Percentiles rank a stretch among this genome's conserved stretches.
phyloP scores from a whole-genome alignment of 2,113 vertebrate species.

The Aleadryas rufinucha region DNA sequence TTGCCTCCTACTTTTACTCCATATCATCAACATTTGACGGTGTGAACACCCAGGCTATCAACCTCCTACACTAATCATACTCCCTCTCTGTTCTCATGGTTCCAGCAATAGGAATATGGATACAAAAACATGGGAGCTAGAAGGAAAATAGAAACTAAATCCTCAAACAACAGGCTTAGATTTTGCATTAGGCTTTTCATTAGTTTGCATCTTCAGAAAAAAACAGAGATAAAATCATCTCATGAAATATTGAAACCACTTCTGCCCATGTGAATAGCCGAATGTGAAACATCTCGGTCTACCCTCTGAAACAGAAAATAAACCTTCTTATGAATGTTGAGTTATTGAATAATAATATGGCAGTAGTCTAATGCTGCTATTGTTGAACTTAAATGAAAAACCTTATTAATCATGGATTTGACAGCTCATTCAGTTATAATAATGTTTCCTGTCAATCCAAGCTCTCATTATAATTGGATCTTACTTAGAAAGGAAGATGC shows the following conservation, averaged over 20 bases:
- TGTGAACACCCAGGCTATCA: neutral
- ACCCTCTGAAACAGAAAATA: neutral
- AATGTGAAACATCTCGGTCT: neutral
- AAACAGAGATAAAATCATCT: neutral
- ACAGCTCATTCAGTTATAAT: conserved; percentile 65
- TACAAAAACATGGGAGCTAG: neutral
- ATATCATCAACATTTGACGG: neutral
- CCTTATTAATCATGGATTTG: conserved; percentile 72
- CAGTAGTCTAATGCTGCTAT: conserved; percentile 15
- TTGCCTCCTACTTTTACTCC: neutral
- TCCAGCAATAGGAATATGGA: neutral
- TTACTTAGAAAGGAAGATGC: conserved; percentile 61
- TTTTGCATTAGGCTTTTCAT: neutral
- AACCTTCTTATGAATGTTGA: neutral
- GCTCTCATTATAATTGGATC: conserved; percentile 66
- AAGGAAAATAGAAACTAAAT: neutral
- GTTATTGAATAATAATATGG: conserved; percentile 56
- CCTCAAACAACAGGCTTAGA: neutral
- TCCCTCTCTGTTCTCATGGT: neutral
- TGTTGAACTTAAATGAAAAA: conserved; percentile 68
- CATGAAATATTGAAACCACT: conserved; percentile 11
- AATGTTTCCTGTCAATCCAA: conserved; percentile 64
- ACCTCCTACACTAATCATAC: neutral
- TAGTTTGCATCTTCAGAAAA: neutral
- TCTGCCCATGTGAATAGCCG: neutral